phyloP scores from a whole-genome alignment of 2,797 vertebrate species.

The Propithecus deckenii region DNA sequence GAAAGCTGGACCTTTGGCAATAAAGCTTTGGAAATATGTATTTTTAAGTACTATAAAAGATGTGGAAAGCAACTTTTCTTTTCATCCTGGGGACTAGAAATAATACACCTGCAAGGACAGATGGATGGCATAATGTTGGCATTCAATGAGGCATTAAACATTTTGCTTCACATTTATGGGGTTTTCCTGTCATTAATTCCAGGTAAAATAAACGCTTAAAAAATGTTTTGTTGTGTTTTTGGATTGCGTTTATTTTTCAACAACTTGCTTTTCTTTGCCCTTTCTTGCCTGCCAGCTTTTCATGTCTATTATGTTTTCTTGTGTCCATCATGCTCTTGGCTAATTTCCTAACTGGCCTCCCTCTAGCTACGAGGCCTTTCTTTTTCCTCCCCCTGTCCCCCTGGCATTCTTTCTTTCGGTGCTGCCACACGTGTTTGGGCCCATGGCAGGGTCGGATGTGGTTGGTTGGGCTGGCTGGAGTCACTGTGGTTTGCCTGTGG shows the following conservation, averaged over 20 bases:
- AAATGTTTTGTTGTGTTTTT: slow-evolving; percentile 82
- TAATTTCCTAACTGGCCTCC: slow-evolving; percentile 40
- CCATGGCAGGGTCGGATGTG: slow-evolving; percentile 8
- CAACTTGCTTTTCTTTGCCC: slow-evolving; percentile 74
- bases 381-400: background rate
- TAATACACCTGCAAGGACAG: slow-evolving; percentile 87
- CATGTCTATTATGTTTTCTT: slow-evolving; percentile 73
- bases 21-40: slow-evolving; percentile 78
- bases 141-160: slow-evolving; percentile 81
- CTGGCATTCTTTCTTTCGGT: background rate
- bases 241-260: slow-evolving; percentile 79
- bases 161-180: slow-evolving; percentile 79
- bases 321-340: slow-evolving; percentile 52
- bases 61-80: slow-evolving; percentile 79
- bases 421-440: background rate
- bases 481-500: slow-evolving; percentile 40
- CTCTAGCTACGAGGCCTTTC: background rate
- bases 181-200: slow-evolving; percentile 85
- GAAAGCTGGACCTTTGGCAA: slow-evolving; percentile 78
- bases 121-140: slow-evolving; percentile 85
- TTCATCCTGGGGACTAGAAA: slow-evolving; percentile 85
- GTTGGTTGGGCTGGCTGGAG: background rate
- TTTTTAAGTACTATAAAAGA: slow-evolving; percentile 85
- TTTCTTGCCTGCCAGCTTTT: slow-evolving; percentile 73
- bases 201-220: slow-evolving; percentile 83